Conservation (phyloP, 2,797 vertebrate species). For the Manis javanica region DNA sequence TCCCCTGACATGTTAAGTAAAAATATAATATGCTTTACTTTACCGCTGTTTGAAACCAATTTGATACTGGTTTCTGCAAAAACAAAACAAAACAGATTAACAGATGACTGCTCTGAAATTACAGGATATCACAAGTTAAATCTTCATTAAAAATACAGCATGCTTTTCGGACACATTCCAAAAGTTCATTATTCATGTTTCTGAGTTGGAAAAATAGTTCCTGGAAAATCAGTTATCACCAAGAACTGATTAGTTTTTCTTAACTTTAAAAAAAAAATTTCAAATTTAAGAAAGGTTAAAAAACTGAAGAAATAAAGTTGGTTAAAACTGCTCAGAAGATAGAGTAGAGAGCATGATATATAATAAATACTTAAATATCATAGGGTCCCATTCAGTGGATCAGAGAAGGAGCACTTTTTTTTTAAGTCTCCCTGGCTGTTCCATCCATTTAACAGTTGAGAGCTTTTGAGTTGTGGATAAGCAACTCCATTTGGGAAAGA, state of each 20-base stretch:
- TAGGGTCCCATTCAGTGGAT: not conserved
- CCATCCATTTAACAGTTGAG: not conserved
- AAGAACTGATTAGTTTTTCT: not conserved
- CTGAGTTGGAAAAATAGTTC: conserved; percentile 21
- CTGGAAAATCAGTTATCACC: not conserved
- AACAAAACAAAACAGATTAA: not conserved
- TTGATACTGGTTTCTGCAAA: not conserved
- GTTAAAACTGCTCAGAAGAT: not conserved
- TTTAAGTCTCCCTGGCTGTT: not conserved
- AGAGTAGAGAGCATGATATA: not conserved
- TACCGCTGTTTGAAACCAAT: conserved; percentile 39
- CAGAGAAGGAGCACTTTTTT: not conserved
- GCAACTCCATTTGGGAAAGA: not conserved
- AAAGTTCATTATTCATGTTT: conserved; percentile 25
- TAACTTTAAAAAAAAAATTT: not conserved
- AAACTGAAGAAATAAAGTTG: not conserved
- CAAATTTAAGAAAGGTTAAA: conserved; percentile 27
- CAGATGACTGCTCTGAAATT: not conserved
- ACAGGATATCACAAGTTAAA: not conserved
- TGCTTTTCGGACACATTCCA: not conserved
- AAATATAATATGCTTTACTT: not conserved
- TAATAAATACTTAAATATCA: not conserved
- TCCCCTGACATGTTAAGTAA: not conserved
- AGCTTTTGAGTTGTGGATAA: not conserved
- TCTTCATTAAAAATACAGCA: conserved; percentile 39